Evolutionary conservation across 2,113 vertebrate species (phyloP).

Genomic region (Maccullochella peelii): DNA sequence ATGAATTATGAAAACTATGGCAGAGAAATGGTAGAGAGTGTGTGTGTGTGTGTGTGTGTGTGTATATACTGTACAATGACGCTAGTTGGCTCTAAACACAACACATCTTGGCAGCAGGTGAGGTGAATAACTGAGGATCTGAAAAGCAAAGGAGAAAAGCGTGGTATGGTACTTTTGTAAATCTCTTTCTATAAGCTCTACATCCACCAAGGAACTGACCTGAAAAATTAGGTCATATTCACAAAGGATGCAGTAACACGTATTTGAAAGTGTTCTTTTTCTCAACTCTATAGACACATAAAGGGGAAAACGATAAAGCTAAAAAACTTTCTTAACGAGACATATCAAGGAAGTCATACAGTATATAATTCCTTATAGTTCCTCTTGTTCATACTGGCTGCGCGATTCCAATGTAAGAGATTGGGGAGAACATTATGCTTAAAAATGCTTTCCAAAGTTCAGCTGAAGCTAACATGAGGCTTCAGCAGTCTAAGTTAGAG

Average conservation of each 20-base stretch:
- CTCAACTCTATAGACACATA: neutral
- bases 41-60: neutral
- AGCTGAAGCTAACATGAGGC: neutral
- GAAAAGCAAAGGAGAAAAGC: neutral
- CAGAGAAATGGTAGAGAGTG: constrained; percentile 8
- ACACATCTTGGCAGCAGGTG: constrained; percentile 40
- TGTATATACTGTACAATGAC: neutral
- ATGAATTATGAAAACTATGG: constrained; percentile 60
- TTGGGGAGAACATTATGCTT: neutral
- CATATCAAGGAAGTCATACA: neutral
- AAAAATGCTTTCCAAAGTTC: neutral
- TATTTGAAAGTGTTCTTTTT: neutral
- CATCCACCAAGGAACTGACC: neutral
- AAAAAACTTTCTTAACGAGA: neutral
- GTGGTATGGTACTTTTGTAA: constrained; percentile 1
- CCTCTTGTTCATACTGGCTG: neutral
- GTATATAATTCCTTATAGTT: neutral
- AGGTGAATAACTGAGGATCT: constrained; percentile 22
- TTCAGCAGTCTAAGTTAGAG: neutral
- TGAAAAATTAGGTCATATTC: constrained; percentile 30
- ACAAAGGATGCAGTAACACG: neutral
- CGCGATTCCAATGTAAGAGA: neutral
- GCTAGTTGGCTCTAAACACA: constrained; percentile 40
- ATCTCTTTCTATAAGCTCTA: constrained; percentile 32
- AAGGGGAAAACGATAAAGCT: neutral